A percentile compares a stretch with the other conserved stretches of the same genome.
These are phyloP conservation scores for Crepidodera aurea DNA, from an alignment of 2,888 invertebrate species.

Conservation along the genomic window DNA sequence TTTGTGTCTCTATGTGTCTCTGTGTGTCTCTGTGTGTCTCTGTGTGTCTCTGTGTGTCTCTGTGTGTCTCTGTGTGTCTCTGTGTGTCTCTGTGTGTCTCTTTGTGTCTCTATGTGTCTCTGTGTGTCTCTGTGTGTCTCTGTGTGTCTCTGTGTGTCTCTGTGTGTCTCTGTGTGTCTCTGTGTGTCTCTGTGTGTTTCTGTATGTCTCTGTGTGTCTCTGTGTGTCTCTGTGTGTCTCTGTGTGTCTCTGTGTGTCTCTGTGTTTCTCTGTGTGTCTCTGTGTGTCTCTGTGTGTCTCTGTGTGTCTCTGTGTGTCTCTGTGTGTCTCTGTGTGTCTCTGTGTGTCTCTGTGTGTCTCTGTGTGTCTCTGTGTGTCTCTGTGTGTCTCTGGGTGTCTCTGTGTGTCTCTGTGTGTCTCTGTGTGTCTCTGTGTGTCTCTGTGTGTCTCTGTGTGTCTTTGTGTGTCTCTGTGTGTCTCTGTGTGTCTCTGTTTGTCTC, in stretches of 20 bases:
- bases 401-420: background rate
- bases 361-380: background rate
- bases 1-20: too few species aligned
- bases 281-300: background rate
- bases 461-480: too few species aligned
- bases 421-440: background rate
- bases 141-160: background rate
- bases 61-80: background rate
- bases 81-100: background rate
- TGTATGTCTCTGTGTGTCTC: background rate
- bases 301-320: background rate
- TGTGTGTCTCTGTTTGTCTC: too few species aligned
- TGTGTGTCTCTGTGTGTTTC: too few species aligned
- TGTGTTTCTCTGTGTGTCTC: too few species aligned
- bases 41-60: background rate
- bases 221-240: background rate
- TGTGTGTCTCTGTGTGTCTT: too few species aligned
- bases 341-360: background rate
- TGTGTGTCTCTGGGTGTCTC: too few species aligned
- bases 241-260: background rate
- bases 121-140: background rate
- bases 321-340: background rate
- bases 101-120: too few species aligned
- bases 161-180: background rate
- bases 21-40: background rate